Base-by-base conservation (phyloP, 2,888 invertebrate species). In the Gymnosoma rotundatum region DNA sequence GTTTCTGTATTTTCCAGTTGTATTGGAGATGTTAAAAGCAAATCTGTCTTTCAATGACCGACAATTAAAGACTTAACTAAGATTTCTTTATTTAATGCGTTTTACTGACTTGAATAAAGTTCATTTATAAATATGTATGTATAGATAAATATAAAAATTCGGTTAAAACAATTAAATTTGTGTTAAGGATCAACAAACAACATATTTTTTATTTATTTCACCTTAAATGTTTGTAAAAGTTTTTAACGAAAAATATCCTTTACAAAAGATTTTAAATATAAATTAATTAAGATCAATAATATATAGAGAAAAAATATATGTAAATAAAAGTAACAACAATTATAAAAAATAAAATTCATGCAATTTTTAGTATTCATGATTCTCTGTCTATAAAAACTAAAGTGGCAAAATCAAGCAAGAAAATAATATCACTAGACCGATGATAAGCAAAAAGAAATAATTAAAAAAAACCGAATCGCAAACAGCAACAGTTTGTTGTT, bases 361-460 rank as follows among this genome's bases (percentile, higher is more conserved):
- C n/a, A 61, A 69, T 63, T 38, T 58, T n/a, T 67, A 61, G 7
- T 42, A 69, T 67, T 61, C 10, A 48, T 16, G 12, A 50, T 21
- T 48, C 9, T 16, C 21, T 36, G 20, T 61, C 61, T 56, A 56
- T 25, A 42, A 69, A 83, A 80, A 38, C 42, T 20, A 74, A 84
- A 81, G 81, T 84, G 70, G 81, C 84, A 84, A 78, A 84, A 84
- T 84, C 81, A 84, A 66, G 78, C 69, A 84, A 81, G 78, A 75
- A 80, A 73, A 63, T 81, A 84, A 64, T 50, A 69, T 69, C 69
- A 78, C 36, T 50, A 70, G 25, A 52, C 38, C 14, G 50, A 78
- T 36, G 25, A 56, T 38, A 42, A 14, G 20, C 25, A 66, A n/a
- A 52, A 2, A 25, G 25, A 48, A 52, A 58, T 32, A 61, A 63